phyloP scores from a whole-genome alignment of 2,888 invertebrate genomes.

The Limenitis arthemis region DNA sequence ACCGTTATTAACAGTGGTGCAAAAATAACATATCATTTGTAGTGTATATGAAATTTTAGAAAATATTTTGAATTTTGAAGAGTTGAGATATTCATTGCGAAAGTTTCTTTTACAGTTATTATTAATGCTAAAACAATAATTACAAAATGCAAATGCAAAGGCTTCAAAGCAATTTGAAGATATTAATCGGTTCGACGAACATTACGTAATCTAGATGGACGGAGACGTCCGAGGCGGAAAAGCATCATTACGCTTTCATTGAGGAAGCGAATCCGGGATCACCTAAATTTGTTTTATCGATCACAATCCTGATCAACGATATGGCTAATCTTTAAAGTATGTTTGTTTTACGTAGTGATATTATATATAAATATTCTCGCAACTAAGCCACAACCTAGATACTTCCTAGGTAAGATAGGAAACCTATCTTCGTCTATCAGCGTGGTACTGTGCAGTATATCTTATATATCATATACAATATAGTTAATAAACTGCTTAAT shows the following conservation, averaged over 20 bases:
- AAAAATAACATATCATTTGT: too few species aligned
- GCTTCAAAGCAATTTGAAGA: conserved; percentile 19
- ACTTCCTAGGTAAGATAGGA: too few species aligned
- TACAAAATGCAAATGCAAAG: conserved; percentile 1
- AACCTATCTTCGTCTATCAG: too few species aligned
- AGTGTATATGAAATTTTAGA: background rate
- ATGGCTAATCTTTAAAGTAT: background rate
- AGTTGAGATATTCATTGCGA: too few species aligned
- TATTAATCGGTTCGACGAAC: conserved; percentile 29
- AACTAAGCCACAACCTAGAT: too few species aligned
- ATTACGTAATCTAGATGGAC: conserved; percentile 34
- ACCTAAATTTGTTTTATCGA: conserved; percentile 12
- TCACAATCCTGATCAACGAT: conserved; percentile 2
- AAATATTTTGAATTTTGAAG: background rate
- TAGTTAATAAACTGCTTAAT: too few species aligned
- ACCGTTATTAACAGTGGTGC: too few species aligned
- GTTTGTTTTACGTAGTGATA: background rate
- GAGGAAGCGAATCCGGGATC: conserved; percentile 8
- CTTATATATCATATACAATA: too few species aligned
- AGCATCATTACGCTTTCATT: conserved; percentile 38
- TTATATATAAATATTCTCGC: too few species aligned
- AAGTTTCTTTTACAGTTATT: background rate
- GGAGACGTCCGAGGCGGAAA: conserved; percentile 35
- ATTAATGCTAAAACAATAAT: background rate
- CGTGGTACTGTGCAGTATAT: too few species aligned